These are phyloP conservation scores for Ammospiza nelsoni DNA, from an alignment of 2,113 vertebrate genomes.

Conservation along the genomic window DNA sequence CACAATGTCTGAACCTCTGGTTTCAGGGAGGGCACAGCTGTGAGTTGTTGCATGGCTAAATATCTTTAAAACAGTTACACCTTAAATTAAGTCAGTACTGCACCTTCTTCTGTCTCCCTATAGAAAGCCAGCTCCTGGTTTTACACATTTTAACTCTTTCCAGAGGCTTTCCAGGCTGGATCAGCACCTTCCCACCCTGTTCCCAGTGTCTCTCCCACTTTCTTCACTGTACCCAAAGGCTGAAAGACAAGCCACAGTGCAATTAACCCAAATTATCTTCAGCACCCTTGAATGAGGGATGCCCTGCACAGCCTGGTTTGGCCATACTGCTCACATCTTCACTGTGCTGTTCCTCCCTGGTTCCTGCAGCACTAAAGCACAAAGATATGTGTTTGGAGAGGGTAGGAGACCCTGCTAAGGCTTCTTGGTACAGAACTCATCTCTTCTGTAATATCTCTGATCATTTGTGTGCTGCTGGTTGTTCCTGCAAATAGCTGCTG, in stretches of 20 bases:
- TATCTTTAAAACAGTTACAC: neutral
- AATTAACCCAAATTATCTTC: neutral
- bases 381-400: fast-evolving
- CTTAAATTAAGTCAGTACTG: neutral
- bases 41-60: neutral
- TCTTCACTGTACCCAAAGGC: neutral
- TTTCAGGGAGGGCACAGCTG: neutral
- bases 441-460: neutral
- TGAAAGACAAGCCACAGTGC: neutral
- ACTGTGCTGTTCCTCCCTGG: neutral
- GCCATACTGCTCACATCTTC: neutral
- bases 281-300: neutral
- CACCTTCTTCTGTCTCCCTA: neutral
- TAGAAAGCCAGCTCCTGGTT: neutral
- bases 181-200: neutral
- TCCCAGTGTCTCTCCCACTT: neutral
- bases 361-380: neutral
- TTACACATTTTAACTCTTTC: neutral
- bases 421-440: neutral
- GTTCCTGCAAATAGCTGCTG: slow-evolving; percentile 12
- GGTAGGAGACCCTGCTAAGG: neutral
- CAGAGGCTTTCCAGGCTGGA: neutral
- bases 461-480: neutral
- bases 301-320: neutral
- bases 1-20: neutral